Evolutionary conservation across 2,888 invertebrate genomes (phyloP), one percentile per base, ranked within the genome.

Genomic region (Ethmia dodecea): DNA sequence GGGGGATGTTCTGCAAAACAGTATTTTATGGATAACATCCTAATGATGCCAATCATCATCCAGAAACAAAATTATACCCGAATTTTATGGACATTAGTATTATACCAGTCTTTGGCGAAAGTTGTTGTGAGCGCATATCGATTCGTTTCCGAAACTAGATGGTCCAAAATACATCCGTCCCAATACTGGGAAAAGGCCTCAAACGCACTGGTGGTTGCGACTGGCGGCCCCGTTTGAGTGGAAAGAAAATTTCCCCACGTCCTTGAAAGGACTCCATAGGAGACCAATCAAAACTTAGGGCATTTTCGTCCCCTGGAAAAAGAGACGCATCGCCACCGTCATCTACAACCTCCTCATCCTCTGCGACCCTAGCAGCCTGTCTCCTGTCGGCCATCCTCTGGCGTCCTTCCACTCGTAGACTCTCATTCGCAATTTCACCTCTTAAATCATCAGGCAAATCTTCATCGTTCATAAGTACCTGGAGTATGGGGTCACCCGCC

Each of bases 141-240:
- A 25, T 44, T 44, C 1, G 44, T 42, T 37, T 40, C 9, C 3
- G 9, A 10, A 30, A 30, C 13, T 9, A 30, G 15, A 18, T 11
- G 41, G 27, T 12, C 36, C 24, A 44, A 18, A 5, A 47, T 28
- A 1, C 10, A 28, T 9, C 40, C 38, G 10, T 41, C 41, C 40
- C 40, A 43, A 18, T 26, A 42, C 0, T 12, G 20, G 3, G 37
- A 28, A 24, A 41, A 41, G 4, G 40, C 40, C n/a, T 37, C 37
- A 18, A 37, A 40, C 13, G 24, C 13, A n/a, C 24, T 31, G 11
- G 4, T 5, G 12, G 14, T 5, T n/a, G 15, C 13, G 3, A 6
- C 13, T 9, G 14, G 8, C 13, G 28, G 3, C 14, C 28, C 28
- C 3, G 28, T 28, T 13, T 14, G 9, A 9, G 6, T 9, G 28